Conservation (phyloP, 1,140 invertebrate species). For the Meloidogyne chitwoodi region DNA sequence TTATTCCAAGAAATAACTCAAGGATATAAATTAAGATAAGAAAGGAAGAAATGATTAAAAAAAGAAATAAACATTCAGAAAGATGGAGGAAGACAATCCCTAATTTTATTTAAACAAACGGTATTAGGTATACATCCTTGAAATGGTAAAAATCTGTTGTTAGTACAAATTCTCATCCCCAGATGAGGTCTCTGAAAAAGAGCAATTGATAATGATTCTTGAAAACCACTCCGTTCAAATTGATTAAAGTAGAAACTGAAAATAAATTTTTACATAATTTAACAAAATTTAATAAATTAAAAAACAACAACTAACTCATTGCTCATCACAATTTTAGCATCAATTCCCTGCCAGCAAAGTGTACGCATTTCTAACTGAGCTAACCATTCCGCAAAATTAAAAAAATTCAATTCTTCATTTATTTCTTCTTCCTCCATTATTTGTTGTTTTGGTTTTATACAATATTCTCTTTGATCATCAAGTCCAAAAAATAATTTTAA, state of each 20-base stretch:
- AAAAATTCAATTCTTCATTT: conserved; percentile 6
- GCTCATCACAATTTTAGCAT: neutral
- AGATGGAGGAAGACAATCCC: no score
- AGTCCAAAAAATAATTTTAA: conserved; percentile 31
- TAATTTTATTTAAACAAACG: neutral
- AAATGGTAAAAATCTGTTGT: neutral
- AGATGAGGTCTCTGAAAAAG: neutral
- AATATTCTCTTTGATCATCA: conserved; percentile 19
- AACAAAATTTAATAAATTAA: neutral
- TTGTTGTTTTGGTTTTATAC: neutral
- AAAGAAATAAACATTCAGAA: no score
- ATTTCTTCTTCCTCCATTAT: neutral
- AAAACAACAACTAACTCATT: neutral
- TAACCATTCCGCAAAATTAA: conserved; percentile 28
- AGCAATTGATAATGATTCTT: neutral
- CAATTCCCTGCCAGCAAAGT: conserved; percentile 25
- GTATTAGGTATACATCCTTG: neutral
- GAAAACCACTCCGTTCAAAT: neutral
- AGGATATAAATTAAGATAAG: no score
- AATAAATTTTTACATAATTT: neutral
- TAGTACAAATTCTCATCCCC: neutral
- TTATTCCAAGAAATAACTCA: no score
- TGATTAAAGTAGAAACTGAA: neutral
- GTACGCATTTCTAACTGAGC: conserved; percentile 16
- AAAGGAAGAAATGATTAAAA: no score